phyloP scores from a whole-genome alignment of 2,888 invertebrate species.

The Polyploca ridens region DNA sequence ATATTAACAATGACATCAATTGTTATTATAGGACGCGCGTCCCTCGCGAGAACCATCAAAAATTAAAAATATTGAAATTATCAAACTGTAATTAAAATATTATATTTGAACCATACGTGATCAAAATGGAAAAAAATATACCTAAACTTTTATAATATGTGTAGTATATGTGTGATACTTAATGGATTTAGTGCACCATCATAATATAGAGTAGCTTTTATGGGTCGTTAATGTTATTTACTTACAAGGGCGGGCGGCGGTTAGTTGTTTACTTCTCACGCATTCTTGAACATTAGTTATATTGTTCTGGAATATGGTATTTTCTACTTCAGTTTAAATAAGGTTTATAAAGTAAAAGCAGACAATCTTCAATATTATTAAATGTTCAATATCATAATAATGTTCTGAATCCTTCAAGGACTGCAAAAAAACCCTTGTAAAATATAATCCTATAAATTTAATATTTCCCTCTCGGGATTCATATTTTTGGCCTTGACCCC shows the following conservation, averaged over 20 bases:
- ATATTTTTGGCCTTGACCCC: neutral
- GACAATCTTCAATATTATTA: neutral
- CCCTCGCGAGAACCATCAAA: neutral
- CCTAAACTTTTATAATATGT: neutral
- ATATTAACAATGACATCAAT: too few species aligned
- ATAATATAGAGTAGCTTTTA: neutral
- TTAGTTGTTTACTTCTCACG: neutral
- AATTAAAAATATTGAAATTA: too few species aligned
- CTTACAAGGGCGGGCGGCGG: neutral
- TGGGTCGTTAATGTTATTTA: slow-evolving; percentile 9
- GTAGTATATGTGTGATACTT: slow-evolving; percentile 1
- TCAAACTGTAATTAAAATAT: too few species aligned
- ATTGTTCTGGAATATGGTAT: too few species aligned
- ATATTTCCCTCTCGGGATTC: slow-evolving; percentile 1
- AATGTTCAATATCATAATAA: neutral
- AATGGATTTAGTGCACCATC: neutral
- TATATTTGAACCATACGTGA: too few species aligned
- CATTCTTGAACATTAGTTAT: neutral
- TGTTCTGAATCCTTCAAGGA: too few species aligned
- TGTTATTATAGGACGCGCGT: too few species aligned
- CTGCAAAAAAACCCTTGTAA: neutral
- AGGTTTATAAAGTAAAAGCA: neutral
- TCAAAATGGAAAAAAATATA: neutral
- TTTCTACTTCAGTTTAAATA: too few species aligned
- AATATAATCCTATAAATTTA: slow-evolving; percentile 3